Evolutionary conservation across 2,797 vertebrate species (phyloP).

Genomic region (Neosalanx taihuensis): DNA sequence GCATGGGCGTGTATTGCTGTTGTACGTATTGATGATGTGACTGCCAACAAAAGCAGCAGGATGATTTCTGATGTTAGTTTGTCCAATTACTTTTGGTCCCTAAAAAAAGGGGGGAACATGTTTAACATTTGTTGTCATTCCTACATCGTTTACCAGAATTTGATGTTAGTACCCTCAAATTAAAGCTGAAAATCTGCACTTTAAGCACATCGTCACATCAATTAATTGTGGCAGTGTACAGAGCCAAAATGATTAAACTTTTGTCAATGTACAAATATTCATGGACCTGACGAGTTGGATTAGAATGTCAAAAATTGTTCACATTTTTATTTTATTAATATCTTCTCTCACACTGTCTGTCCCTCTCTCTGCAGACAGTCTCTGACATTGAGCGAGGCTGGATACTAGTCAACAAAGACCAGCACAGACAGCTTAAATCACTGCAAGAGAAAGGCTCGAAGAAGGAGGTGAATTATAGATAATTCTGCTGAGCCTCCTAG

Average conservation of each 20-base stretch:
- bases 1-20: no score
- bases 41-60: no score
- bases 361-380: constrained; percentile 78
- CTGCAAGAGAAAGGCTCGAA: constrained; percentile 98
- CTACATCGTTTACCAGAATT: constrained; percentile 5
- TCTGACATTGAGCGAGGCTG: constrained; percentile 94
- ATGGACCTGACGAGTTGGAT: no score
- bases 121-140: background rate
- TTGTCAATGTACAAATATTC: no score
- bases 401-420: constrained; percentile 97
- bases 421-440: constrained; percentile 94
- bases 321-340: background rate
- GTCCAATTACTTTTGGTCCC: no score
- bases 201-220: constrained; percentile 16
- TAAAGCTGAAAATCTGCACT: constrained; percentile 23
- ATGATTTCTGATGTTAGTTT: no score
- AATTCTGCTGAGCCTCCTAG: background rate
- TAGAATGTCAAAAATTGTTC: no score
- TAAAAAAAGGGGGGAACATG: no score
- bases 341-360: background rate
- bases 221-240: no score
- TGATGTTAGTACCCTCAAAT: constrained; percentile 16
- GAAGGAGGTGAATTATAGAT: constrained; percentile 82
- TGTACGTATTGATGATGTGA: no score
- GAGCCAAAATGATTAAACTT: no score